Percentiles rank a stretch among this genome's conserved stretches.
phyloP scores from a whole-genome alignment of 2,888 invertebrate genomes.

The Erebia aethiops region DNA sequence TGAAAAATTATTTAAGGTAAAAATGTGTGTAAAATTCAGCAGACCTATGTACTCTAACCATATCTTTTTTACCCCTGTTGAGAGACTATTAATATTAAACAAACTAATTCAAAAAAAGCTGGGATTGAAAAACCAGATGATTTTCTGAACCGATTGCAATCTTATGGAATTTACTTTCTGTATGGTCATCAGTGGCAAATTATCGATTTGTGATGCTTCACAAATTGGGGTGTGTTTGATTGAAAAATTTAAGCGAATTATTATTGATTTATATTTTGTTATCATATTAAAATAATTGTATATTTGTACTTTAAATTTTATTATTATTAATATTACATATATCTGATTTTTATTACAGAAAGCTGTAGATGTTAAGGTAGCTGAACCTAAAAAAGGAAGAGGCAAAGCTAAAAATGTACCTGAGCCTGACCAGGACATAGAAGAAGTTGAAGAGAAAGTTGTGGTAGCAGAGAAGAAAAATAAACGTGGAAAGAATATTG shows the following conservation, averaged over 20 bases:
- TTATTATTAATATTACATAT: not conserved
- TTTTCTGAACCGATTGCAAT: too few relatives aligned
- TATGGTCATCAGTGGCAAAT: too few relatives aligned
- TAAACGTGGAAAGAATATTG: slow-evolving; percentile 64
- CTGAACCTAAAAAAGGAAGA: slow-evolving; percentile 66
- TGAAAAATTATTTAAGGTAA: not conserved
- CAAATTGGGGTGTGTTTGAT: too few relatives aligned
- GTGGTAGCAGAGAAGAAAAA: slow-evolving; percentile 45
- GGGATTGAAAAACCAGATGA: too few relatives aligned
- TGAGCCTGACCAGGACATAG: slow-evolving; percentile 50
- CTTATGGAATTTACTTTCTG: too few relatives aligned
- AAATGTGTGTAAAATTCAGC: not conserved
- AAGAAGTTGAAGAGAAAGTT: slow-evolving; percentile 50
- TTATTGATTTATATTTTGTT: not conserved
- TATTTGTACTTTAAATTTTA: not conserved
- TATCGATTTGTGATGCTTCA: too few relatives aligned
- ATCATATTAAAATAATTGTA: not conserved
- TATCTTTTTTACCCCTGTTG: not conserved
- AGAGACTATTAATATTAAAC: too few relatives aligned
- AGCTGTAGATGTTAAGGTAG: slow-evolving; percentile 62
- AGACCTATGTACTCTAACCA: not conserved
- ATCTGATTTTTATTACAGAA: slow-evolving; percentile 59
- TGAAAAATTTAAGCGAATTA: not conserved
- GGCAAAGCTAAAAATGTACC: slow-evolving; percentile 64
- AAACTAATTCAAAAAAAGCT: not conserved